Conservation (phyloP, 2,888 invertebrate genomes). For the Tolmerus cingulatus region DNA sequence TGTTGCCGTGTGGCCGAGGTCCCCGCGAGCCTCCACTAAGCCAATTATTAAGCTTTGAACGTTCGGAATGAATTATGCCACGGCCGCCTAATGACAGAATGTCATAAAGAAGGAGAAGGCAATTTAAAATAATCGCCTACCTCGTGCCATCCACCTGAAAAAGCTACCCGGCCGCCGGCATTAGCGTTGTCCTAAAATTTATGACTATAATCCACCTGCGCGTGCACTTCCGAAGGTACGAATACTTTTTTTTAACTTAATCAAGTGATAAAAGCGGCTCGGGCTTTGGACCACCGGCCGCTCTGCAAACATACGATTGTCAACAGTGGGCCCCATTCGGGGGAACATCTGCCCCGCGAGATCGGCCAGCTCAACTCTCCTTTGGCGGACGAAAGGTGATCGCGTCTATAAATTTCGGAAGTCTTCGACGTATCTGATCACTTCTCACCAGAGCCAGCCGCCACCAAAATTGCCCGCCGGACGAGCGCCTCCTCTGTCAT, state of each 20-base stretch:
- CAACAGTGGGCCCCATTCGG: background rate
- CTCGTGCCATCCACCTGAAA: conserved; percentile 7
- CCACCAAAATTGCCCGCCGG: background rate
- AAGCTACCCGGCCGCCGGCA: background rate
- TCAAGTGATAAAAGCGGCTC: background rate
- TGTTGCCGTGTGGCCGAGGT: background rate
- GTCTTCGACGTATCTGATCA: background rate
- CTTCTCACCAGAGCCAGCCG: background rate
- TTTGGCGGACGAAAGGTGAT: background rate
- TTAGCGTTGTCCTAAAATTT: conserved; percentile 1
- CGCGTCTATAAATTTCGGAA: conserved; percentile 22
- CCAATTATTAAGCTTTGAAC: background rate
- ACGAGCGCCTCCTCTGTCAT: background rate
- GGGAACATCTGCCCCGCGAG: background rate
- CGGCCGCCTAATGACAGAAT: conserved; percentile 1
- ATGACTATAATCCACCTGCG: conserved; percentile 14
- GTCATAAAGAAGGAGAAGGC: conserved; percentile 19
- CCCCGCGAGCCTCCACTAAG: background rate
- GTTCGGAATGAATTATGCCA: background rate
- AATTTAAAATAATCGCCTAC: conserved; percentile 4
- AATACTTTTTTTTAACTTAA: conserved; percentile 6
- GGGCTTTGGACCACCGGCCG: background rate
- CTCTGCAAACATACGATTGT: background rate
- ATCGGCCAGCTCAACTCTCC: background rate
- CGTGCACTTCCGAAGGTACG: background rate